Evolutionary conservation across 2,888 invertebrate species (phyloP), one percentile per base, ranked within the genome.

Genomic region (Rhabditoides inermis): DNA sequence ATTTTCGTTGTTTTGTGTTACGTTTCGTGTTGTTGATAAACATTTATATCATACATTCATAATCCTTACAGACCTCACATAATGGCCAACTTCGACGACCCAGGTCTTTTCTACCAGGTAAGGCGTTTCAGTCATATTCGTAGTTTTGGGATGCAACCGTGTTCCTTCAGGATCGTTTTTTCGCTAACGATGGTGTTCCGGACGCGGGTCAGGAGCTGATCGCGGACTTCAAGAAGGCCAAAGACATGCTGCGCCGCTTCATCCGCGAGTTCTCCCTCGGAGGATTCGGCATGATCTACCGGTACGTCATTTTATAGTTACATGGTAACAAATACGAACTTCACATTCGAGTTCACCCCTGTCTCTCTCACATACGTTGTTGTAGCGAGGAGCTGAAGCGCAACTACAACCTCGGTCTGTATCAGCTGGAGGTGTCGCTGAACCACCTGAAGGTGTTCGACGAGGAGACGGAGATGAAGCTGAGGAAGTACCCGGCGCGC

Each of bases 381-480:
- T 58, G 39, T 77, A 94, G 95, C 78, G 94, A 98, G 81, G 84
- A 86, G 37, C 79, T 98, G 25, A 91, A 91, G 79, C 83, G 87
- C 0, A 90, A 94, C 77, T 98, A 94, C 77, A 88, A 90, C 75
- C 82, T 90, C 57, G 83, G 85, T 0, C 85, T 88, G 58, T 94
- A 86, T 76, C 91, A 84, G 82, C 80, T 98, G 28, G 90, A 92
- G 77, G 85, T 99, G 35, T 88, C 88, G 73, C 82, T 95, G 61
- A 91, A 91, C 81, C 94, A 98, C 82, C 81, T 99, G 55, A 85
- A 87, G 25, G 88, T 88, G 72, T 99, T 87, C 78, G 90, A 98
- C 81, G 74, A 76, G 49, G 91, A 92, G 78, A 83, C 85, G 7
- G 81, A 95, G 45, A 89, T 88, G 6, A 89, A 90, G 77, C 78